Evolutionary conservation across 92 coral and sea anemone species (phyloP), one percentile per base, ranked within the genome.

Genomic region (Phymanthus crucifer): DNA sequence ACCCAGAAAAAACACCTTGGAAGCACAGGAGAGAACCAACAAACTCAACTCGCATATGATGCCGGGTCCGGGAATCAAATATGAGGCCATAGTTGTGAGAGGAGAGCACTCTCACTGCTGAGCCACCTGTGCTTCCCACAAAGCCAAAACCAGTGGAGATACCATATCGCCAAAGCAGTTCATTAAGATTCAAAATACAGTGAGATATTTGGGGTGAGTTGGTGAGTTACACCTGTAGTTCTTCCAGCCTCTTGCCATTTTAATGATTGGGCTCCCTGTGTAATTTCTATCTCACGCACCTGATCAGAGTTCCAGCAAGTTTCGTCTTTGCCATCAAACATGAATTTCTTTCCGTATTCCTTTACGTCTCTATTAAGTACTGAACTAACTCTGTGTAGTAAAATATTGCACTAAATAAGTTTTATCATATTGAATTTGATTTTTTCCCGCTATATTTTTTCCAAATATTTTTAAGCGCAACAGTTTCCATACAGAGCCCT

Each of bases 231-330:
- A 38, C 45, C 43, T 38, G 10, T 38, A 6, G 1, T 38, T 6
- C 10, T 38, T 38, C 10, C 10, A 38, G 10, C 43, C 10, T 38
- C 1, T 38, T 38, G 6, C 11, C 32, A 17, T 23, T 57, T 21
- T 18, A 12, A 6, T 27, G 7, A 18, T 21, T 33, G 72, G 81
- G 81, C 61, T 77, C 11, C 81, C 71, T 77, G 81, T 61, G 40
- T 64, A 61, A 8, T 61, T 5, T 57, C 10, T 10, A 54, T 2
- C 72, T 27, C 81, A n/a, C n/a, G n/a, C n/a, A 92, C 97, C 91
- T 92, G 97, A 69, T 92, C 97, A 38, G 97, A 92, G 57, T 92
- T 92, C 97, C 97, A 92, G 80, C 97, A 92, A 3, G 97, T 92
- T 48, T 92, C 97, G 9, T 92, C 97, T 65, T 89, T 77, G 50